Conservation (phyloP, 2,113 vertebrate genomes). For the western clawed frog (Xenopus tropicalis) region DNA sequence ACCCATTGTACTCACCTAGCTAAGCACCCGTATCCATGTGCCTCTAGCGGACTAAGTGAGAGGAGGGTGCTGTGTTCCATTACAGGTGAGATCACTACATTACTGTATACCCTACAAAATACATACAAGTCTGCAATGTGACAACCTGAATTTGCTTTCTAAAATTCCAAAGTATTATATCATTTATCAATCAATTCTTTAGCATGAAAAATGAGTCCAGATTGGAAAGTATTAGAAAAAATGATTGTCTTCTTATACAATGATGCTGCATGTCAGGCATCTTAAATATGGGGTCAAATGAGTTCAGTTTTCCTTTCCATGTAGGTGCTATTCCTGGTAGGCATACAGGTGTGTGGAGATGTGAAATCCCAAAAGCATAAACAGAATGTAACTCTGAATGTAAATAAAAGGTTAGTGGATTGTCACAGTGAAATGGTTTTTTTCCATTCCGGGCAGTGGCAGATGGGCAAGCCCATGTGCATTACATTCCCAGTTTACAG, state of each 20-base stretch:
- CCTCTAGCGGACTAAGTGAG: slow-evolving; percentile 4
- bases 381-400: neutral
- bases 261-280: too few relatives aligned
- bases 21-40: neutral
- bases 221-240: too few relatives aligned
- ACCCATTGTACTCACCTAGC: neutral
- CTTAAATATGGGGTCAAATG: neutral
- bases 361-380: neutral
- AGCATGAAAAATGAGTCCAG: too few relatives aligned
- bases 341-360: neutral
- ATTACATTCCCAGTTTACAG: neutral
- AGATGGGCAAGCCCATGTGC: neutral
- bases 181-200: too few relatives aligned
- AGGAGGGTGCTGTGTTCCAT: slow-evolving; percentile 8
- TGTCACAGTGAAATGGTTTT: too few relatives aligned
- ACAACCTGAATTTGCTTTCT: neutral
- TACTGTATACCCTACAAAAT: too few relatives aligned
- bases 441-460: neutral
- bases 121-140: neutral
- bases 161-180: too few relatives aligned
- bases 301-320: slow-evolving; percentile 22
- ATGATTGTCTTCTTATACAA: too few relatives aligned
- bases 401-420: neutral
- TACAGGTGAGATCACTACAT: slow-evolving; percentile 22
- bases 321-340: slow-evolving; percentile 2